Conservation (phyloP, 2,888 invertebrate species). For the Anodontia alba region DNA sequence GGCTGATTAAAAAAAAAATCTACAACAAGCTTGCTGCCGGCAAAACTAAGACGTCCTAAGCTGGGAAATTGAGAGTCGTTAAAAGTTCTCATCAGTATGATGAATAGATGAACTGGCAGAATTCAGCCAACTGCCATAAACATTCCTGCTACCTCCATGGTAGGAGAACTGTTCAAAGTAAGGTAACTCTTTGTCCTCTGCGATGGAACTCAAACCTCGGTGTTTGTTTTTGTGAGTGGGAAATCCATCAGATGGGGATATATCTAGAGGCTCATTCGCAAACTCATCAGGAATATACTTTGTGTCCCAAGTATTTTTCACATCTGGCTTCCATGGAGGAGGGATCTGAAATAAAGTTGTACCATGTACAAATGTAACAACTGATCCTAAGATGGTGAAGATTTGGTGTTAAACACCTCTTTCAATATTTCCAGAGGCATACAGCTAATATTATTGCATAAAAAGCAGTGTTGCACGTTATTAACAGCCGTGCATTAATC, state of each 20-base stretch:
- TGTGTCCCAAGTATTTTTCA: constrained; percentile 95
- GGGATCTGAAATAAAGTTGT: constrained; percentile 88
- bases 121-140: constrained; percentile 78
- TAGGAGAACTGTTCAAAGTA: constrained; percentile 93
- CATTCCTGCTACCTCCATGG: constrained; percentile 84
- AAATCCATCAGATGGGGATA: constrained; percentile 94
- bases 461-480: no score
- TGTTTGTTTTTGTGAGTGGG: constrained; percentile 50
- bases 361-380: no score
- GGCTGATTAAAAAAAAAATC: no score
- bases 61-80: no score
- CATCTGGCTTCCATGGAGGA: constrained; percentile 89
- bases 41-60: no score
- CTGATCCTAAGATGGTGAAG: no score
- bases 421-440: no score
- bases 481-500: no score
- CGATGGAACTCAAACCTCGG: constrained; percentile 76
- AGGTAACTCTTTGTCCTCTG: constrained; percentile 88
- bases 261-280: constrained; percentile 92
- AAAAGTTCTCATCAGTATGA: constrained; percentile 55
- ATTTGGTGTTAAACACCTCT: no score
- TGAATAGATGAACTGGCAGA: constrained; percentile 61
- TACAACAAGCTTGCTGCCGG: no score
- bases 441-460: no score
- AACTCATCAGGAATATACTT: constrained; percentile 85